These are phyloP conservation scores for Corythornis madagascariensis DNA, from an alignment of 2,113 vertebrate genomes.

Conservation along the genomic window DNA sequence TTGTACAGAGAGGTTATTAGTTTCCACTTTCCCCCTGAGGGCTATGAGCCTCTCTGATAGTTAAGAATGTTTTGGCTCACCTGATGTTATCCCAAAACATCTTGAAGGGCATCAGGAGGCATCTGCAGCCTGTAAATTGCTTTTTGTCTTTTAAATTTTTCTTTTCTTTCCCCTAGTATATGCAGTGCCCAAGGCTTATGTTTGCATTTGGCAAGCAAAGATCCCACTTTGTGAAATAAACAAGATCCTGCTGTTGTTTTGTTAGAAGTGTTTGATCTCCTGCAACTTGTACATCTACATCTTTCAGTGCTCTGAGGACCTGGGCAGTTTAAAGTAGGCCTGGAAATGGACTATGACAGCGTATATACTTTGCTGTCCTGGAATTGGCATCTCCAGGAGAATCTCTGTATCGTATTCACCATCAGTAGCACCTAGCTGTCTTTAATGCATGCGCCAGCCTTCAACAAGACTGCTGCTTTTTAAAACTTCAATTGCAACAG, in stretches of 20 bases:
- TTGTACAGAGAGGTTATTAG: neutral
- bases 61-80: neutral
- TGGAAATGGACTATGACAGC: neutral
- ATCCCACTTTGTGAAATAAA: slow-evolving; percentile 3
- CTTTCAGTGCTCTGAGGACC: neutral
- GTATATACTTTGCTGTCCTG: neutral
- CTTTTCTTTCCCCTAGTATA: neutral
- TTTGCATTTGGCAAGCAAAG: slow-evolving; percentile 11
- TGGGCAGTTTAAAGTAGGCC: neutral
- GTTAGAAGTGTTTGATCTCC: neutral
- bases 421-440: neutral
- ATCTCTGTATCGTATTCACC: neutral
- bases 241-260: slow-evolving; percentile 17
- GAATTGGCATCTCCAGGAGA: neutral
- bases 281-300: neutral
- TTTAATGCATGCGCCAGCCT: neutral
- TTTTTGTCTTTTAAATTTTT: neutral
- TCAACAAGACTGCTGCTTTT: neutral
- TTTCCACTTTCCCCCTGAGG: neutral
- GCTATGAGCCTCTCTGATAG: neutral
- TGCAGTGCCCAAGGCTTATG: neutral
- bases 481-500: neutral
- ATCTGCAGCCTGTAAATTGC: slow-evolving; percentile 3
- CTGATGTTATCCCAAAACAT: neutral
- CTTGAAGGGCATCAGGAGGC: slow-evolving; percentile 7